These are phyloP conservation scores for Ammodytes marinus DNA, from an alignment of 2,113 vertebrate genomes.

Conservation along the genomic window DNA sequence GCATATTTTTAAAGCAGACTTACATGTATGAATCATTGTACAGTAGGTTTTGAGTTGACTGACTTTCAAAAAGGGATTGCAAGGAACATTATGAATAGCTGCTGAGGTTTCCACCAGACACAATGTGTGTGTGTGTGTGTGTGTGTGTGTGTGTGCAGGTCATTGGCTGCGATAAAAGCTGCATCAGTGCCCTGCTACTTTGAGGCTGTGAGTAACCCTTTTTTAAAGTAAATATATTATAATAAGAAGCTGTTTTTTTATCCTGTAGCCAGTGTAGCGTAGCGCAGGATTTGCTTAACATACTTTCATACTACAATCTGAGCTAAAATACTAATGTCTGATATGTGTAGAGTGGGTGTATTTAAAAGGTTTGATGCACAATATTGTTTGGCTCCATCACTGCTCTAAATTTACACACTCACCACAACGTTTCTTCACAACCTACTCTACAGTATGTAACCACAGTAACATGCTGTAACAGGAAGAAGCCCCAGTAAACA, in stretches of 20 bases:
- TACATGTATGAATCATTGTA: not conserved
- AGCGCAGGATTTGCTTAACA: not conserved
- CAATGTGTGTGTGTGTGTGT: slow-evolving; percentile 7
- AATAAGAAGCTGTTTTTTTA: not conserved
- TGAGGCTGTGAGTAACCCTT: not conserved
- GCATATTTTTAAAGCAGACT: not conserved
- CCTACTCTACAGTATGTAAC: slow-evolving; percentile 1
- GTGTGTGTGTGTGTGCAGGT: not conserved
- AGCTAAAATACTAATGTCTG: not conserved
- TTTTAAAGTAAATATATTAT: not conserved
- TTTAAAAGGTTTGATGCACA: not conserved
- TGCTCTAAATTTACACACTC: slow-evolving; percentile 26
- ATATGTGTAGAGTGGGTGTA: not conserved
- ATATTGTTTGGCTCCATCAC: slow-evolving; percentile 1
- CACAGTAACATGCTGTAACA: slow-evolving; percentile 20
- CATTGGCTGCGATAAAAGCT: slow-evolving; percentile 18
- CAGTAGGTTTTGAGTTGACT: not conserved
- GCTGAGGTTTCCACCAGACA: slow-evolving; percentile 27
- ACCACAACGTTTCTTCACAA: slow-evolving; percentile 27
- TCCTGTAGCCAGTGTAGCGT: not conserved
- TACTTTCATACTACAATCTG: not conserved
- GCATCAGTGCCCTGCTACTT: not conserved
- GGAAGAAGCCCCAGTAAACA: not conserved
- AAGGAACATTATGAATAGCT: slow-evolving; percentile 43
- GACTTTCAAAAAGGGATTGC: slow-evolving; percentile 35